Conservation (phyloP, 2,797 vertebrate species). For the Molossus molossus region DNA sequence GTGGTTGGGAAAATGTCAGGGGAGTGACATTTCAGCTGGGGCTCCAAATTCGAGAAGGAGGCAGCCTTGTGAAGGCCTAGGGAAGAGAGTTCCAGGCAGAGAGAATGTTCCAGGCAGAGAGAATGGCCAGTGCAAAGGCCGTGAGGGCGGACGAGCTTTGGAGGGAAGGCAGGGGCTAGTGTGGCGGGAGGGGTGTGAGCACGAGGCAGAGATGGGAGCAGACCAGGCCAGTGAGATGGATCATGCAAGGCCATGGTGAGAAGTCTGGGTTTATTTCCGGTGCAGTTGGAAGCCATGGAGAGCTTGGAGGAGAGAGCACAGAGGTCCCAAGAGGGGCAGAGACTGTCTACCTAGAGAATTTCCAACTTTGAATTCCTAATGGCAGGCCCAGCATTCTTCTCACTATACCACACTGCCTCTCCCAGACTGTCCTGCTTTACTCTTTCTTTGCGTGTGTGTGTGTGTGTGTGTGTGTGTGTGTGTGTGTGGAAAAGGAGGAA, state of each 20-base stretch:
- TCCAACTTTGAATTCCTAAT: background rate
- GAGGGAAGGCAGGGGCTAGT: background rate
- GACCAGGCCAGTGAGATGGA: background rate
- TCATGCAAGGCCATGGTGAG: background rate
- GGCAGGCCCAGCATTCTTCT: background rate
- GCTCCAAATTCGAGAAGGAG: background rate
- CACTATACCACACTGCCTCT: rapidly evolving
- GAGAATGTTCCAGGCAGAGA: background rate
- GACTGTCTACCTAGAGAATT: background rate
- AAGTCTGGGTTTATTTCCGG: background rate
- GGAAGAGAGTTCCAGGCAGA: background rate
- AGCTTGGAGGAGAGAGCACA: background rate
- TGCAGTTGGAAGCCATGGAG: background rate
- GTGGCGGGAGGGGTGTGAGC: background rate
- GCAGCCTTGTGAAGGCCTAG: background rate
- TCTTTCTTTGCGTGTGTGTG: background rate
- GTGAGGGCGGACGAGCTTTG: background rate
- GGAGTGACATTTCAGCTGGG: background rate
- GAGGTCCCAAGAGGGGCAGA: background rate
- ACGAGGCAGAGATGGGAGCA: background rate
- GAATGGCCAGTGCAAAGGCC: background rate
- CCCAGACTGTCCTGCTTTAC: background rate
- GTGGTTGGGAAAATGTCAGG: background rate
- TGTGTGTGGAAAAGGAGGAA: background rate
- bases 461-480: background rate